Evolutionary conservation across 2,888 invertebrate genomes (phyloP), one percentile per base, ranked within the genome.

Genomic region (Zootermopsis nevadensis): DNA sequence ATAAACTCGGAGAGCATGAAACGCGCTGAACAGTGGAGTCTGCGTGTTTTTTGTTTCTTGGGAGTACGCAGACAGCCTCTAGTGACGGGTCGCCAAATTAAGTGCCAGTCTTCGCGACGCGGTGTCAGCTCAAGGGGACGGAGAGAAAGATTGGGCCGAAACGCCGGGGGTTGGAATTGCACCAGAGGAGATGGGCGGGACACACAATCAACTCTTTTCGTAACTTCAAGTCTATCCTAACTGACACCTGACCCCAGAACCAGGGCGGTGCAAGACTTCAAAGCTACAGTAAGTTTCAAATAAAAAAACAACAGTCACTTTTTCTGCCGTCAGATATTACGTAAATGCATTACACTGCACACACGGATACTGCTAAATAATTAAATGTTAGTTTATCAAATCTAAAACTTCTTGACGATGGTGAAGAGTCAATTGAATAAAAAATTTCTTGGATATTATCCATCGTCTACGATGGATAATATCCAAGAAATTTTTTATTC

Each of bases 41-140:
- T 27, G 27, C n/a, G n/a, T 60, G 6, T 27, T 42, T 19, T 35
- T n/a, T 74, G 24, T 77, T 33, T 66, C 60, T 82, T 31, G 79
- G n/a, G 48, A 72, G 55, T 31, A 15, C 38, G 4, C 42, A 74
- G 48, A 74, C 76, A 30, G 83, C 83, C 83, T 35, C 76, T 35
- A 76, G 83, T 80, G 83, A 83, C 83, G 38, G 74, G 77, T 80
- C 81, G 80, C 80, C 80, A 80, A 81, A 80, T 82, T 82, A 82
- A 82, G 77, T 77, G 82, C 82, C 82, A 77, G 76, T 77, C 77
- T 60, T 15, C 48, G 74, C 38, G n/a, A 60, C 35, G n/a, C n/a
- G 74, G n/a, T 74, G 74, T 74, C 74, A 74, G 74, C 74, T 74
- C 35, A 38, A 74, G 74, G 74, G 27, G 60, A 60, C 60, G 12